Conservation (phyloP, 2,888 invertebrate species). For the Drepanosiphum platanoidis region DNA sequence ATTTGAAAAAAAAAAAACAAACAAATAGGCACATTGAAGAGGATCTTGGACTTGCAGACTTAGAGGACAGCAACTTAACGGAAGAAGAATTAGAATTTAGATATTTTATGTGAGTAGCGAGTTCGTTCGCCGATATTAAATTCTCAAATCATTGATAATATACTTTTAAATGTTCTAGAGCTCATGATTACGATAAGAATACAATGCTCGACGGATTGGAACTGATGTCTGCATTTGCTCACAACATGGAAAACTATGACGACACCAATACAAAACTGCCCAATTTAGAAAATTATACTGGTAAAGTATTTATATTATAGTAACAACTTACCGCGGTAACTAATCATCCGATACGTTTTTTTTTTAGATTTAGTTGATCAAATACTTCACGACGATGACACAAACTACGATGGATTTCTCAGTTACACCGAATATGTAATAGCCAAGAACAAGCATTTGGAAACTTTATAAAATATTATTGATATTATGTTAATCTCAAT, state of each 20-base stretch:
- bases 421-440: conserved; percentile 83
- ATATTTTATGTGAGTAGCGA: conserved; percentile 75
- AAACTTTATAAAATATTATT: conserved; percentile 19
- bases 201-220: conserved; percentile 90
- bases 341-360: background rate
- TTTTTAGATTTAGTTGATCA: conserved; percentile 83
- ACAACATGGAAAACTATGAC: conserved; percentile 75
- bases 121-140: too few species aligned
- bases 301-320: background rate
- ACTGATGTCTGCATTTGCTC: conserved; percentile 83
- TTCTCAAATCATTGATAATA: background rate
- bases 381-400: conserved; percentile 84
- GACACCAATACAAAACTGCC: conserved; percentile 66
- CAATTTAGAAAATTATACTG: conserved; percentile 42
- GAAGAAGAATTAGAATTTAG: conserved; percentile 87
- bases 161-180: conserved; percentile 66
- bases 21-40: conserved; percentile 79
- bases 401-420: conserved; percentile 85
- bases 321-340: background rate
- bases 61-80: conserved; percentile 76
- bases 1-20: conserved; percentile 13
- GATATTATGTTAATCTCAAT: too few species aligned
- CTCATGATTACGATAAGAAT: conserved; percentile 91
- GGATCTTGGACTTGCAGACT: conserved; percentile 73
- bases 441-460: conserved; percentile 67